Evolutionary conservation across 2,113 vertebrate species (phyloP), one percentile per base, ranked within the genome.

Genomic region (Hyla sarda): DNA sequence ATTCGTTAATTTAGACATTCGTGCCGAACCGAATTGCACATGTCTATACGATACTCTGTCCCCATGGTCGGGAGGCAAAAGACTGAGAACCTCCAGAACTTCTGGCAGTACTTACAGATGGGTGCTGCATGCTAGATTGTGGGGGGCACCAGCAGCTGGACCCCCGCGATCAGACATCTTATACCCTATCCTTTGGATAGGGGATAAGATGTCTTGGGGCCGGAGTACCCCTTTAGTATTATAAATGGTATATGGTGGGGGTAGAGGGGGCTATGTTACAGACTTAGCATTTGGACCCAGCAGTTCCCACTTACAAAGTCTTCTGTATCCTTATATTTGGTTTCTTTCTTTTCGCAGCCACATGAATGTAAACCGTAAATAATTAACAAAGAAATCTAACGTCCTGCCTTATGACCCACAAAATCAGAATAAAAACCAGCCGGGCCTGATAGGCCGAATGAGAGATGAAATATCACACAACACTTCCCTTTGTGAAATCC

Each of bases 401-500:
- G 25, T 54, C 28, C 28, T 50, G 47, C 47, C 28, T 77, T 77
- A 32, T 54, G 47, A 52, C 74, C 74, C 74, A 54, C 47, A 80
- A 79, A 79, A 80, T 19, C 21, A 25, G 52, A 60, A 60, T 41
- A 62, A 60, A 17, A 45, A 54, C 48, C 65, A 80, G 54, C 77
- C 23, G 11, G 37, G 77, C 77, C 58, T 25, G 34, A 45, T 45
- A 37, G 78, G 56, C 52, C 45, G 13, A 81, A 62, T 19, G 34
- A 65, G 56, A 47, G 45, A 65, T 62, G 30, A 80, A 80, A 62
- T 45, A 81, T 62, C 78, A 19, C 78, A 81, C 78, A 81, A 81
- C 23, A 28, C 58, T 54, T 21, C 37, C n/a, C 78, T 81, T 81
- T 81, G 78, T 81, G 34, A 62, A 28, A 47, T 65, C 56, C 5